A percentile compares a stretch with the other conserved stretches of the same genome.
Conservation (phyloP, 2,888 invertebrate species). For the Dexiosoma caninum region DNA sequence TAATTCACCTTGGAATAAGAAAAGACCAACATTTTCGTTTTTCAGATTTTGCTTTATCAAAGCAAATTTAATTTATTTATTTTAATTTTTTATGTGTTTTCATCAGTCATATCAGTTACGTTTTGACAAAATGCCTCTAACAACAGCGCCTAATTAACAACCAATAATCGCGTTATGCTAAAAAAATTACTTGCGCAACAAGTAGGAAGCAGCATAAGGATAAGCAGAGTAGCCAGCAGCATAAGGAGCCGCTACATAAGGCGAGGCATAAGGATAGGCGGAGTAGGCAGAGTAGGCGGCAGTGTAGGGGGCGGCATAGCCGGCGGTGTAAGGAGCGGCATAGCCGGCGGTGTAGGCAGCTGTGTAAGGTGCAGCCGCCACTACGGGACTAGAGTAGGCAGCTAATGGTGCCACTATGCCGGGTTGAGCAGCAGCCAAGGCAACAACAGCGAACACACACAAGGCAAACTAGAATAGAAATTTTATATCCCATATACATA, state of each 20-base stretch:
- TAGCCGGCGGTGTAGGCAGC: slow-evolving; percentile 51
- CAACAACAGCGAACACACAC: slow-evolving; percentile 65
- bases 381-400: slow-evolving; percentile 65
- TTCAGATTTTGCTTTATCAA: not conserved
- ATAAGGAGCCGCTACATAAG: slow-evolving; percentile 67
- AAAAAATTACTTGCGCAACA: slow-evolving; percentile 55
- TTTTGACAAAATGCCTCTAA: not conserved
- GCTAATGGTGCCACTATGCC: slow-evolving; percentile 65
- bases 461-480: slow-evolving; percentile 54
- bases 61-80: not conserved
- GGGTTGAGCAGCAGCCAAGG: slow-evolving; percentile 66
- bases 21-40: not conserved
- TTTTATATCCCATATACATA: not conserved
- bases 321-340: slow-evolving; percentile 65
- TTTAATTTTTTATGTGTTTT: not conserved
- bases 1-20: no score
- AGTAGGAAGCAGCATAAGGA: slow-evolving; percentile 51
- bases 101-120: not conserved
- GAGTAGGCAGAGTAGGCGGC: slow-evolving; percentile 64
- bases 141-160: not conserved
- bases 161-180: not conserved
- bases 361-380: slow-evolving; percentile 64
- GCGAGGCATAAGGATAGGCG: slow-evolving; percentile 64
- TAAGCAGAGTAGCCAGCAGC: slow-evolving; percentile 59
- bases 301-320: no score